Base-by-base conservation (phyloP, 2,888 invertebrate species). In the Matsumyia berberina region DNA sequence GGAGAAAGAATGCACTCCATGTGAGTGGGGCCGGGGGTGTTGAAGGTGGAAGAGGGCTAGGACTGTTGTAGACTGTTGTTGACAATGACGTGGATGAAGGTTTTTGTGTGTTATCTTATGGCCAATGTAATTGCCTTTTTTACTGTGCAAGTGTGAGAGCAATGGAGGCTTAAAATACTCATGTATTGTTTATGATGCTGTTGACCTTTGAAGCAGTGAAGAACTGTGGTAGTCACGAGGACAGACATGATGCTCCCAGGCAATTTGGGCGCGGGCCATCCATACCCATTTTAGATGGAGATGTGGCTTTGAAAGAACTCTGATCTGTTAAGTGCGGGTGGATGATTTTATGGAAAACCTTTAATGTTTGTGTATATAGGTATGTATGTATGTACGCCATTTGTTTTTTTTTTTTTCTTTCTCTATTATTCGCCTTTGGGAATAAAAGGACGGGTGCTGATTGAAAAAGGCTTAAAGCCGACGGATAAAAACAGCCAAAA, bases 181-280 rank as follows among this genome's bases (percentile, higher is more conserved):
- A 15, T 35, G 15, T n/a, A 70, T 66, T 78, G 55, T 46, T 73
- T 44, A 44, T 57, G 51, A 69, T 74, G 79, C 83, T 83, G 79
- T 83, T 83, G 83, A 83, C 79, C 83, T 73, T 78, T 78, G 33
- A 55, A 78, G 72, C 31, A 53, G 37, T 29, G 35, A 74, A 58
- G 31, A 24, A 33, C 62, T 73, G 62, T 62, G 49, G 49, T 31
- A 55, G 44, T 31, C 62, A 80, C 53, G 31, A 60, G 37, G 42
- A 51, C 17, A 49, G 66, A 72, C 31, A 66, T n/a, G 55, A 33
- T 42, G 33, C 33, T 42, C 42, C 29, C 8, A 6, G 15, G 24
- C 15, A 42, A 5, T 42, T 29, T 42, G 8, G 8, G 33, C 19
- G 19, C 55, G 8, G 8, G 33, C 19, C 33, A 37, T 1, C 57